Base-by-base conservation (phyloP, 2,797 vertebrate genomes). In the Pseudochromis fuscus region DNA sequence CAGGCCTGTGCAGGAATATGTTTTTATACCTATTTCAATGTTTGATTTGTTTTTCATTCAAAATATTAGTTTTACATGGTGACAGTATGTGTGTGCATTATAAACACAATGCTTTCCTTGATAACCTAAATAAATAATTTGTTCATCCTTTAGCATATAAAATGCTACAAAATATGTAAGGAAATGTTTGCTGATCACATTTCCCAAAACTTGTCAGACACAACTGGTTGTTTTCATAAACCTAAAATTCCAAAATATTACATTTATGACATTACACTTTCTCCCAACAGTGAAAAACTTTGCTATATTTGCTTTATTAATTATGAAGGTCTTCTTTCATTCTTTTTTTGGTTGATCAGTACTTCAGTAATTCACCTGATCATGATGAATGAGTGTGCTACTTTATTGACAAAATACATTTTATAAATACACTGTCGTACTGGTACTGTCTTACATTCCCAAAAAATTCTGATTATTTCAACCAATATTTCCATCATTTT, bases 401-500 rank as follows among this genome's bases (percentile, higher is more conserved):
- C 15, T 58, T 25, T 24, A 5, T 12, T 42, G 21, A 19, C 24
- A 30, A 42, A 59, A 53, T 40, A 24, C 9, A 5, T 5, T 45
- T 9, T 1, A 42, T 40, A 27, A 6, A 40, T 27, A 21, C 5
- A 25, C 30, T 56, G 21, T 50, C 11, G 46, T 8, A 70, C 3
- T 21, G 48, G 27, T 23, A 48, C 33, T 44, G 25, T 65, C 12
- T 57, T 44, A 50, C n/a, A 67, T 45, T 59, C 3, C n/a, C 24
- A 57, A 13, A 77, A 13, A 68, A 46, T 24, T 63, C 6, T 4
- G 4, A 67, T 67, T 30, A 64, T 62, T 72, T 73, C 21, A 60
- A 40, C 51, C 15, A 65, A 72, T 64, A 77, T 55, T 65, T 77
- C 52, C 42, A 27, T 30, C 23, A 67, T 84, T 75, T 72, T 27